These are phyloP conservation scores for Etheostoma nigrum DNA, from an alignment of 2,797 vertebrate species.

Conservation along the genomic window DNA sequence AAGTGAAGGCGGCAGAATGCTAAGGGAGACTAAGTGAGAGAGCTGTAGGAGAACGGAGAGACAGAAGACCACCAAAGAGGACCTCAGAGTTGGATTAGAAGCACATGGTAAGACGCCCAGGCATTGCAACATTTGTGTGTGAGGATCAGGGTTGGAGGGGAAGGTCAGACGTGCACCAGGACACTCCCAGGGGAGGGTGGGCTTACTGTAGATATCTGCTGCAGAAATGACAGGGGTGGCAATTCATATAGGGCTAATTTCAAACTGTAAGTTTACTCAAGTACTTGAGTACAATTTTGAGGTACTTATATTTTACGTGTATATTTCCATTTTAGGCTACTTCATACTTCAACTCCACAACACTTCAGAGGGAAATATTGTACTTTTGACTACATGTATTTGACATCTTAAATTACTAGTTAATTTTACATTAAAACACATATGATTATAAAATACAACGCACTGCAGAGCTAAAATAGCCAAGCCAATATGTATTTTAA, in stretches of 20 bases:
- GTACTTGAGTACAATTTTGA: too few species aligned
- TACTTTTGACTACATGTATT: not conserved
- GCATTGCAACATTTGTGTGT: slow-evolving; percentile 44
- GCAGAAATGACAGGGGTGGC: not conserved
- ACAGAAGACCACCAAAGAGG: slow-evolving; percentile 66
- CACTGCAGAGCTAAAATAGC: not conserved
- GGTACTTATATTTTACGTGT: not conserved
- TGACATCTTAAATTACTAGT: not conserved
- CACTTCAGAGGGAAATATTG: not conserved
- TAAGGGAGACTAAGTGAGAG: slow-evolving; percentile 20
- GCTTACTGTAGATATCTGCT: not conserved
- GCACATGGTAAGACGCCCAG: slow-evolving; percentile 65
- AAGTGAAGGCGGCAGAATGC: slow-evolving; percentile 13
- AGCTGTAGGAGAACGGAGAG: slow-evolving; percentile 15
- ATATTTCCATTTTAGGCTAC: too few species aligned
- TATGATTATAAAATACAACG: not conserved
- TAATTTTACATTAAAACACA: not conserved
- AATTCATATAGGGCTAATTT: not conserved
- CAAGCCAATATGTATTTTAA: too few species aligned
- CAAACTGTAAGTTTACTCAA: too few species aligned
- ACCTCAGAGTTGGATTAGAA: slow-evolving; percentile 63
- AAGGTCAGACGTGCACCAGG: slow-evolving; percentile 26
- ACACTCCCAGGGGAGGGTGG: slow-evolving; percentile 7
- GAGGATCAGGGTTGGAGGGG: slow-evolving; percentile 11
- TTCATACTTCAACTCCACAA: not conserved